Percentiles rank a stretch among this genome's conserved stretches.
Conservation (phyloP, 2,888 invertebrate species). For the Scrobipalpa atriplicella region DNA sequence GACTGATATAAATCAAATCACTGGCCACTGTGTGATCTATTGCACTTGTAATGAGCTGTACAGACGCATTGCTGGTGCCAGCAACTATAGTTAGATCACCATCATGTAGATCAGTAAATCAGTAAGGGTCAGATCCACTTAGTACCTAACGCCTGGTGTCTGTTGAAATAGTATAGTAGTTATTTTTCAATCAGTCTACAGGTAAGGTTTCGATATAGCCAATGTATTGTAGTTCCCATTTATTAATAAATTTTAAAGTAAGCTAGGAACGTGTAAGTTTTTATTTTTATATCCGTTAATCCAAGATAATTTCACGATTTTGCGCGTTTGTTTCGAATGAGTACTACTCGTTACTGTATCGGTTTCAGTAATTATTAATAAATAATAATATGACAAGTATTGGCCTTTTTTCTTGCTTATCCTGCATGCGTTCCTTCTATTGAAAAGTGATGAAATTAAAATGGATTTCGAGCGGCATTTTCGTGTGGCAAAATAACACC, state of each 20-base stretch:
- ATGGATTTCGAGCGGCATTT: constrained; percentile 26
- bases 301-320: constrained; percentile 53
- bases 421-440: constrained; percentile 59
- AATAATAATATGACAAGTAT: constrained; percentile 73
- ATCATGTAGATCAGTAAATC: constrained; percentile 23
- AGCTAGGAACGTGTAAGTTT: constrained; percentile 61
- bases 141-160: constrained; percentile 17
- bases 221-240: constrained; percentile 41
- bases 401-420: constrained; percentile 78
- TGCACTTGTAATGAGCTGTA: constrained; percentile 1
- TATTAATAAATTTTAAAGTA: constrained; percentile 34
- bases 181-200: constrained; percentile 32
- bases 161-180: constrained; percentile 42
- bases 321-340: constrained; percentile 56
- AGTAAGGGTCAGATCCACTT: constrained; percentile 3
- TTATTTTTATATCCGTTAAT: constrained; percentile 75
- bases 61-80: not conserved
- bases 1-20: not conserved
- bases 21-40: not conserved
- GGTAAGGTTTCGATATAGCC: constrained; percentile 38
- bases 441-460: constrained; percentile 24
- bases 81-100: constrained; percentile 1
- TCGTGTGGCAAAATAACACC: constrained; percentile 20
- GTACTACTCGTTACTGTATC: constrained; percentile 48
- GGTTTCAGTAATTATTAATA: constrained; percentile 74